Base-by-base conservation (phyloP, 2,113 vertebrate species). In the Trinectes maculatus region DNA sequence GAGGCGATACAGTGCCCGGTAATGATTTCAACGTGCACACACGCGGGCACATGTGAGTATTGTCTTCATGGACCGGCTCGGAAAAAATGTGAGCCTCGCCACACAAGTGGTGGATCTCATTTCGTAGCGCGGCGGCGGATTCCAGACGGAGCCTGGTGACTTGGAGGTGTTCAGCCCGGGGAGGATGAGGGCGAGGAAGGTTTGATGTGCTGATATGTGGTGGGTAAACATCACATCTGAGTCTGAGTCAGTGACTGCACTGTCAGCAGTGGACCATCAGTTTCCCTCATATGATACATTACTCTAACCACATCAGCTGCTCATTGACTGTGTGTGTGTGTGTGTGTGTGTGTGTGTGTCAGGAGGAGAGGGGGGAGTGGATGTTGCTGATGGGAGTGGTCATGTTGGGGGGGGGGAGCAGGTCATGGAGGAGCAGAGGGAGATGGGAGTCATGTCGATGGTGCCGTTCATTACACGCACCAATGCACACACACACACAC, bases 381-480 rank as follows among this genome's bases (percentile, higher is more conserved):
- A n/a, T 16, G 40, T 21, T 42, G 18, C 40, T 25, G 42, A 36
- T 51, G 60, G 63, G 42, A 74, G 42, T 61, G 76, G 65, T 71
- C 69, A 33, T 77, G 74, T 78, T 51, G 55, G 71, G 66, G 57
- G 52, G 65, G 51, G 60, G 64, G 70, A 48, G 56, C 26, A 63
- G 22, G 55, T 22, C 70, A 28, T 44, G 29, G 42, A 34, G 40
- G 26, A 0, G 37, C 48, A 29, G 48, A 29, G 11, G 42, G 55
- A 40, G 68, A 15, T 26, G 40, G 18, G 47, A 22, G 55, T 31
- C 11, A 58, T 29, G 67, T 25, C 51, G 67, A 61, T 4, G 62
- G 75, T 81, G 74, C 65, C 82, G 84, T 91, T 92, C 90, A 93
- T 93, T 92, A 91, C 91, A 92, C 71, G 87, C 89, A 83, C 74